Percentiles rank a stretch among this genome's conserved stretches.
Conservation (phyloP, 2,888 invertebrate genomes). For the Drosophila sordidula region DNA sequence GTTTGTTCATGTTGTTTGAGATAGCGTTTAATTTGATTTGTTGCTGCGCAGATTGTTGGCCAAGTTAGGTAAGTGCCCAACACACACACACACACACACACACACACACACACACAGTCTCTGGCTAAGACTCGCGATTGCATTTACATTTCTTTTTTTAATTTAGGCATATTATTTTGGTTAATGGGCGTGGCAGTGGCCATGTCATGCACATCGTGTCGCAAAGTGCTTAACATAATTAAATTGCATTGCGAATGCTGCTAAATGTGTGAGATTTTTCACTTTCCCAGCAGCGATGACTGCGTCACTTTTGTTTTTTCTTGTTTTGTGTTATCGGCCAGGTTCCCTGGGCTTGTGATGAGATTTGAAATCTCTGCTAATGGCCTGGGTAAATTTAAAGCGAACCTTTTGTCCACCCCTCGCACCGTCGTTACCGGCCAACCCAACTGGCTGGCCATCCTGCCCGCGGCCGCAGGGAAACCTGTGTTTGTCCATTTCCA, state of each 20-base stretch:
- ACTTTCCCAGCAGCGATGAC: constrained; percentile 57
- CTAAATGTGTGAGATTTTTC: constrained; percentile 56
- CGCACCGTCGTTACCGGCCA: neutral
- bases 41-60: constrained; percentile 24
- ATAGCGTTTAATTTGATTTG: constrained; percentile 38
- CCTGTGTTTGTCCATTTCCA: constrained; percentile 23
- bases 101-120: no score
- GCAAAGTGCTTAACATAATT: constrained; percentile 35
- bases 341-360: constrained; percentile 18
- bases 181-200: constrained; percentile 24
- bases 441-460: constrained; percentile 25
- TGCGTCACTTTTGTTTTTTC: constrained; percentile 25
- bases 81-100: no score
- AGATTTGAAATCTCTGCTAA: constrained; percentile 44
- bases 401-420: constrained; percentile 14
- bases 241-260: constrained; percentile 40
- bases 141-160: neutral
- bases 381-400: constrained; percentile 29
- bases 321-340: constrained; percentile 28
- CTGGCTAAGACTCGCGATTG: no score
- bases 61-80: constrained; percentile 19
- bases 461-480: constrained; percentile 29
- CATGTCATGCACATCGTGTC: constrained; percentile 29
- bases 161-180: neutral
- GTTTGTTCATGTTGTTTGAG: constrained; percentile 5